Base-by-base conservation (phyloP, 2,888 invertebrate species). In the Drosophila putrida region DNA sequence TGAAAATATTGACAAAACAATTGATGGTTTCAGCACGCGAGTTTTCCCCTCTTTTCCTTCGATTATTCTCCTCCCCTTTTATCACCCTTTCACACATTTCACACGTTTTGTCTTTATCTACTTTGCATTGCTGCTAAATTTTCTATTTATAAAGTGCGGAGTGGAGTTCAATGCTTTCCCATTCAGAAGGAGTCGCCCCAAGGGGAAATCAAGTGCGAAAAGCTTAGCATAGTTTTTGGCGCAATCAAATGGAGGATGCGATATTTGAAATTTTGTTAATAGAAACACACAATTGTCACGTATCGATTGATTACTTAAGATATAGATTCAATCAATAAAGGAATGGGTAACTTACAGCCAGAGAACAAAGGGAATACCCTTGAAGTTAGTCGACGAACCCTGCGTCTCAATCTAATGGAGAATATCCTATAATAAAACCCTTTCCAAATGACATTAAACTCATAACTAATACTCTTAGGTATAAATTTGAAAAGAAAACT, bases 1-100 rank as follows among this genome's bases (percentile, higher is more conserved):
- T 78, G 74, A 80, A 88, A 88, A 85, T 85, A 85, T 85, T 85
- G 85, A 88, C 85, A 88, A 85, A 85, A 85, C 85, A 85, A 85
- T 88, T 88, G 86, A 79, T 81, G 74, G 68, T 33, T 75, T 69
- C 53, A 54, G 46, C 78, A 85, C 85, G 85, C 82, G 58, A 82
- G n/a, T 10, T 6, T 13, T 4, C 9, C 41, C 41, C 13, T 15
- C 31, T 31, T 31, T 31, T 9, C 28, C 5, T 8, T 28, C 28
- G 4, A 6, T 28, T 28, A 20, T 20, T 20, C 20, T 20, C 20
- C 20, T 20, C 20, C 28, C 28, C 9, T 9, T 9, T 6, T 31
- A 6, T 47, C 25, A 4, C 28, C 10, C 6, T 35, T 11, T 41
- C 25, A 11, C 25, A 11, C 27, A 8, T 35, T 20, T 61, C 28